These are phyloP conservation scores for Nebria brevicollis DNA, from an alignment of 2,888 invertebrate species.

Conservation along the genomic window DNA sequence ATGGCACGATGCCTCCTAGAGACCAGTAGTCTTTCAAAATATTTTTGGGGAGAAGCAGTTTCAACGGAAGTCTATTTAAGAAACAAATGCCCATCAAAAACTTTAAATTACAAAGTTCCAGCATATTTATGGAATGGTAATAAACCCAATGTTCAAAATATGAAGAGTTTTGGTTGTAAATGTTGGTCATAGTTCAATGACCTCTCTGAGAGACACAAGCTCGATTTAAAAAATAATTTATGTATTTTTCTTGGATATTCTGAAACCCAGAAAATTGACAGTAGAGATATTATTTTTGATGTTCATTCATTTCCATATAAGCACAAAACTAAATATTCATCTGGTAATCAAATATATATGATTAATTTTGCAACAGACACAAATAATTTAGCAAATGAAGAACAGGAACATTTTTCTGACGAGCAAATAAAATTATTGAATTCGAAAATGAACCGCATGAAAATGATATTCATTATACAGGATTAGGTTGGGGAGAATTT, in stretches of 20 bases:
- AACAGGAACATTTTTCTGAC: neutral
- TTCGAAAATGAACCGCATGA: too few relatives aligned
- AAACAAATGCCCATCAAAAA: neutral
- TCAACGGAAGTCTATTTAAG: conserved; percentile 1
- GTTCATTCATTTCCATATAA: neutral
- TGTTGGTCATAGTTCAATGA: neutral
- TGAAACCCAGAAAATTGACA: conserved; percentile 3
- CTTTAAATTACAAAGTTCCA: neutral
- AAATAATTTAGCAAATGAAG: conserved; percentile 8
- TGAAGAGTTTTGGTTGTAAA: conserved; percentile 6
- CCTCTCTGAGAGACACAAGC: neutral
- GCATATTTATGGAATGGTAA: neutral
- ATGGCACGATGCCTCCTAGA: conserved; percentile 10
- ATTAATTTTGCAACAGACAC: conserved; percentile 11
- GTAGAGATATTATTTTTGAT: conserved; percentile 22
- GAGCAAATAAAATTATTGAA: too few relatives aligned
- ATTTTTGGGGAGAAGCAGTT: conserved; percentile 9
- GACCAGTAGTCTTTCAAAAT: neutral
- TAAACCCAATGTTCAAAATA: conserved; percentile 3
- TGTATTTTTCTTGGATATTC: conserved; percentile 2
- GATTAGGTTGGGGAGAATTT: too few relatives aligned
- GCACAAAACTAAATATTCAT: neutral
- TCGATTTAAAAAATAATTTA: neutral
- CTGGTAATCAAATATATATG: conserved; percentile 7
- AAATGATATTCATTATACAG: too few relatives aligned